phyloP scores from a whole-genome alignment of 2,888 invertebrate genomes.

The Lithosia quadra region DNA sequence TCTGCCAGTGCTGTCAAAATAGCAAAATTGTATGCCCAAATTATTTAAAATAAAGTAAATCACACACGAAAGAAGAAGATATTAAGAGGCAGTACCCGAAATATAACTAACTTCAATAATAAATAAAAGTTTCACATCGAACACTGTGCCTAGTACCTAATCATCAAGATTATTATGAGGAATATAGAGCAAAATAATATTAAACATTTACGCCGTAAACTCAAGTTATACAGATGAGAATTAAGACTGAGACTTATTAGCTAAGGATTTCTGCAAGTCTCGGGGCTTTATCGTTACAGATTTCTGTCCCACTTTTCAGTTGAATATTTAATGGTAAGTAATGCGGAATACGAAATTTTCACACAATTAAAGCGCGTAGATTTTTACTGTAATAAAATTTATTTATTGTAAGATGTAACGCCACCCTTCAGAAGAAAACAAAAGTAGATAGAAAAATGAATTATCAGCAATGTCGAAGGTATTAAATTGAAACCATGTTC shows the following conservation, averaged over 20 bases:
- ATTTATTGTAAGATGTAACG: background rate
- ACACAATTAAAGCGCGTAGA: background rate
- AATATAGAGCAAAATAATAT: background rate
- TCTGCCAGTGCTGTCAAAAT: too few relatives aligned
- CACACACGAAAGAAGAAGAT: too few relatives aligned
- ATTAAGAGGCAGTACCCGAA: background rate
- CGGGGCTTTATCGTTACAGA: slow-evolving; percentile 34
- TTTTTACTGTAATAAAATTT: background rate
- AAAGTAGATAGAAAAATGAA: background rate
- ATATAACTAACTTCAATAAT: background rate
- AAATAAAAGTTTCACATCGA: background rate
- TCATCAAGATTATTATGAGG: background rate
- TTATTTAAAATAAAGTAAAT: too few relatives aligned
- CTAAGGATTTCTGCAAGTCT: slow-evolving; percentile 36
- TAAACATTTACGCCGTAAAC: slow-evolving; percentile 28
- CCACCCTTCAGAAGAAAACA: background rate
- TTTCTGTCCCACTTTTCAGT: slow-evolving; percentile 28
- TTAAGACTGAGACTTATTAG: slow-evolving; percentile 46
- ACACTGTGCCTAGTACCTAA: too few relatives aligned
- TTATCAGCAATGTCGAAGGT: too few relatives aligned
- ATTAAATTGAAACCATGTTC: background rate
- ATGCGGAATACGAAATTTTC: background rate
- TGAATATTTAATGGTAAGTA: background rate
- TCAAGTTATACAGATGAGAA: slow-evolving; percentile 47
- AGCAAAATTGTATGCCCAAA: too few relatives aligned